A percentile compares a stretch with the other conserved stretches of the same genome.
Evolutionary conservation across 2,888 invertebrate species (phyloP).

Genomic region (Papilio demoleus): DNA sequence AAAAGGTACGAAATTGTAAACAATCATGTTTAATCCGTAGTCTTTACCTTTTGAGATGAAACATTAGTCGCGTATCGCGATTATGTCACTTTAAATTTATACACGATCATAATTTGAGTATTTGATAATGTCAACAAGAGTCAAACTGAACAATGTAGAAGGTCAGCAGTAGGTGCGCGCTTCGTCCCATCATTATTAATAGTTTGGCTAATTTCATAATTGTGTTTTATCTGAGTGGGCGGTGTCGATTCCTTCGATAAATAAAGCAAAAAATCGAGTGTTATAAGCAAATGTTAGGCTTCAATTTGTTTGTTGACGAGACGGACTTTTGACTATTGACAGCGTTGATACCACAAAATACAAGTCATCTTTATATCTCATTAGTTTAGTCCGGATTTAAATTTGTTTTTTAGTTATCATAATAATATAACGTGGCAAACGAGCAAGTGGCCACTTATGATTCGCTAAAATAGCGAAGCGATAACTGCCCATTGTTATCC

Average conservation of each 20-base stretch:
- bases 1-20: too few relatives aligned
- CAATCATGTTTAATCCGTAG: neutral
- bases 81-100: constrained; percentile 28
- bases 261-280: constrained; percentile 48
- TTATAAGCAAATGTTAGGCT: constrained; percentile 48
- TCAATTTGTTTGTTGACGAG: constrained; percentile 48
- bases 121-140: constrained; percentile 41
- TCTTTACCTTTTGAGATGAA: neutral
- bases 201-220: constrained; percentile 54
- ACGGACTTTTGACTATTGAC: constrained; percentile 42
- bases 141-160: constrained; percentile 46
- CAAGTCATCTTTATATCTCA: neutral
- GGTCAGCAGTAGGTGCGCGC: constrained; percentile 48
- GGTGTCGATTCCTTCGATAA: constrained; percentile 48
- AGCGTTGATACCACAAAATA: neutral
- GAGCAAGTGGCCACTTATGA: too few relatives aligned
- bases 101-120: constrained; percentile 31
- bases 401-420: neutral
- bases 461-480: too few relatives aligned
- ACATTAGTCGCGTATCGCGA: neutral
- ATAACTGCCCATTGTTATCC: too few relatives aligned
- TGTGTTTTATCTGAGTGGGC: constrained; percentile 54
- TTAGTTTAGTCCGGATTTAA: neutral
- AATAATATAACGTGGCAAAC: too few relatives aligned
- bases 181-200: constrained; percentile 49